Conservation (phyloP, 2,113 vertebrate genomes). For the Gallinago undulata region DNA sequence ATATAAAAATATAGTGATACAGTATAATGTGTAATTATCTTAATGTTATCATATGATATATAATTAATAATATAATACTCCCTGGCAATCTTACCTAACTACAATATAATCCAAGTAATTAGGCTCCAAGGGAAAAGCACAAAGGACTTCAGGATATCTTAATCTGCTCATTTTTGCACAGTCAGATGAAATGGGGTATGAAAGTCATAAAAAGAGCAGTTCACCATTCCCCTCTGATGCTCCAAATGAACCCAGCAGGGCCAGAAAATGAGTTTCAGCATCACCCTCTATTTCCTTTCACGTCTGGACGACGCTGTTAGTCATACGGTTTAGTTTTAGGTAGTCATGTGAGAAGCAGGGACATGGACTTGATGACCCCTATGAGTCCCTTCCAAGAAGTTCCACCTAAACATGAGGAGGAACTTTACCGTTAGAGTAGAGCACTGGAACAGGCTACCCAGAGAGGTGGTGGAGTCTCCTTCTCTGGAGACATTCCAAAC, state of each 20-base stretch:
- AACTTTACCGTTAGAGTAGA: too few relatives aligned
- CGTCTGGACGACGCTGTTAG: not conserved
- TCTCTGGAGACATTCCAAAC: too few relatives aligned
- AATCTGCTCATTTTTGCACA: not conserved
- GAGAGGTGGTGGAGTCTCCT: too few relatives aligned
- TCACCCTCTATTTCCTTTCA: not conserved
- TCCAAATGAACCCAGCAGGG: not conserved
- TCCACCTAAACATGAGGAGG: too few relatives aligned
- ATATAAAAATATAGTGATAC: not conserved
- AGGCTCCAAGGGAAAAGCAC: not conserved
- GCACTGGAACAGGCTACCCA: too few relatives aligned
- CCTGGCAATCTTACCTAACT: not conserved
- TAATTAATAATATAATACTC: not conserved
- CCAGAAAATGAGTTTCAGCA: not conserved
- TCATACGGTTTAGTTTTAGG: not conserved
- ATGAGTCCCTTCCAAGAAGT: not conserved
- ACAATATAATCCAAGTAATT: not conserved
- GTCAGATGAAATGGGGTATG: not conserved
- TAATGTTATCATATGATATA: not conserved
- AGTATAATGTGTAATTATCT: not conserved
- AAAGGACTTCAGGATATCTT: not conserved
- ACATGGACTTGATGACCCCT: not conserved
- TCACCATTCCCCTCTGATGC: not conserved
- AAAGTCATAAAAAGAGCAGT: not conserved
- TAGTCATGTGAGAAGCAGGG: not conserved